Conservation (phyloP, 2,113 vertebrate genomes). For the Erythrolamprus reginae region DNA sequence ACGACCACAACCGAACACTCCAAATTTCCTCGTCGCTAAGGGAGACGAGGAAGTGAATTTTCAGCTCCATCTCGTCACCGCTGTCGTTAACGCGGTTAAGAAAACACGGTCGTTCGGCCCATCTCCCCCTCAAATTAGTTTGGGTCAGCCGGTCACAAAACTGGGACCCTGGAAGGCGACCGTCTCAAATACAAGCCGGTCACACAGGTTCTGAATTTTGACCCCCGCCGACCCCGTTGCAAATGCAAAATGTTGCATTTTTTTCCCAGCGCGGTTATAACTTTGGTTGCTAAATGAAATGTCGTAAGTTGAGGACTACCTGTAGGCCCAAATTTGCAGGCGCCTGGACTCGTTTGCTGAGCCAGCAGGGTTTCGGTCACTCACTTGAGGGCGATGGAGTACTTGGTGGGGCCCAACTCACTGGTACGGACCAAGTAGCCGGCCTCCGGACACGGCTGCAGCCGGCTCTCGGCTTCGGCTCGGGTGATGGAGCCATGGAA, state of each 20-base stretch:
- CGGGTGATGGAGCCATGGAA: conserved; percentile 89
- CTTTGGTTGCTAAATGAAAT: neutral
- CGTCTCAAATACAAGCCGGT: neutral
- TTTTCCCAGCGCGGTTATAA: neutral
- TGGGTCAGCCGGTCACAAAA: neutral
- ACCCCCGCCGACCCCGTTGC: neutral
- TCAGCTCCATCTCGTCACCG: neutral
- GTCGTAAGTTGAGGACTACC: neutral
- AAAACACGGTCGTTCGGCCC: too few relatives aligned
- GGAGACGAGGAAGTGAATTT: neutral
- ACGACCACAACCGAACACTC: neutral
- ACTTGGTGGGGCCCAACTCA: conserved; percentile 90
- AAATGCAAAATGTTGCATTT: too few relatives aligned
- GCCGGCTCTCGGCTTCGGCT: conserved; percentile 86
- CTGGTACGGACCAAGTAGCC: conserved; percentile 93
- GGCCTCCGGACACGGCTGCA: conserved; percentile 87
- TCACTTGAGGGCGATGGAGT: conserved; percentile 96
- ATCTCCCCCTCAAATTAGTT: neutral
- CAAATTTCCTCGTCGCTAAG: neutral
- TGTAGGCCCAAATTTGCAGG: neutral
- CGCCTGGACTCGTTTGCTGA: neutral
- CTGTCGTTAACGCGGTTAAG: too few relatives aligned
- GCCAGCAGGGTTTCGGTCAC: conserved; percentile 33
- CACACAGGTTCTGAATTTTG: neutral
- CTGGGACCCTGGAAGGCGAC: neutral